A percentile compares a stretch with the other conserved stretches of the same genome.
These are phyloP conservation scores for Adelges cooleyi DNA, from an alignment of 1,140 invertebrate species.

Conservation along the genomic window DNA sequence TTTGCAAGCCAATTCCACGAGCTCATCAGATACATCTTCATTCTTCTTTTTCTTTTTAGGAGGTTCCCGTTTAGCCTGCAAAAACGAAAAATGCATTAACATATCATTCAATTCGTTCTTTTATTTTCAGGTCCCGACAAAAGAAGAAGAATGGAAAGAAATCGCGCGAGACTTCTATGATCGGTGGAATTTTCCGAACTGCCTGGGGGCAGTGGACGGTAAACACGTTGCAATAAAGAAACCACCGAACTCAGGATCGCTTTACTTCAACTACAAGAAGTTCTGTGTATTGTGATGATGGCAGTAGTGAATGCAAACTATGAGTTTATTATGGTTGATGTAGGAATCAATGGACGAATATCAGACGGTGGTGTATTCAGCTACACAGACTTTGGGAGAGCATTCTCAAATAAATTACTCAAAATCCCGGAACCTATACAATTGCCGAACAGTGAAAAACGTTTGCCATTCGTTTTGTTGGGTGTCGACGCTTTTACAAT, in stretches of 20 bases:
- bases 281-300: conserved; percentile 38
- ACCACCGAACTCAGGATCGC: conserved; percentile 37
- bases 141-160: conserved; percentile 30
- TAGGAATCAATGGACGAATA: conserved; percentile 36
- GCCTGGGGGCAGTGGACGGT: conserved; percentile 38
- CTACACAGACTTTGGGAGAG: conserved; percentile 32
- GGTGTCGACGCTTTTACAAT: conserved; percentile 30
- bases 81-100: background rate
- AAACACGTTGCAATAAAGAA: conserved; percentile 39
- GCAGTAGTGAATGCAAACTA: conserved; percentile 37
- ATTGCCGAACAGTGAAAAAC: conserved; percentile 29
- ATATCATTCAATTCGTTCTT: background rate
- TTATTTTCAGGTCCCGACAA: conserved; percentile 28
- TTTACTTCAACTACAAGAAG: conserved; percentile 43
- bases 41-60: background rate
- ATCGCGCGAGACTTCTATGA: conserved; percentile 35
- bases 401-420: conserved; percentile 26
- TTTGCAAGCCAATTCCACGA: conserved; percentile 21
- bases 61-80: background rate
- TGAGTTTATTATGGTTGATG: conserved; percentile 34
- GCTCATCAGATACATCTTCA: background rate
- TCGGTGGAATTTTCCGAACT: conserved; percentile 41
- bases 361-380: conserved; percentile 36
- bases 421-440: conserved; percentile 22
- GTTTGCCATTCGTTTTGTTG: conserved; percentile 17